Evolutionary conservation across 53 echinoderm and acorn worm genomes (phyloP), one percentile per base, ranked within the genome.

Genomic region (Arbacia lixula): DNA sequence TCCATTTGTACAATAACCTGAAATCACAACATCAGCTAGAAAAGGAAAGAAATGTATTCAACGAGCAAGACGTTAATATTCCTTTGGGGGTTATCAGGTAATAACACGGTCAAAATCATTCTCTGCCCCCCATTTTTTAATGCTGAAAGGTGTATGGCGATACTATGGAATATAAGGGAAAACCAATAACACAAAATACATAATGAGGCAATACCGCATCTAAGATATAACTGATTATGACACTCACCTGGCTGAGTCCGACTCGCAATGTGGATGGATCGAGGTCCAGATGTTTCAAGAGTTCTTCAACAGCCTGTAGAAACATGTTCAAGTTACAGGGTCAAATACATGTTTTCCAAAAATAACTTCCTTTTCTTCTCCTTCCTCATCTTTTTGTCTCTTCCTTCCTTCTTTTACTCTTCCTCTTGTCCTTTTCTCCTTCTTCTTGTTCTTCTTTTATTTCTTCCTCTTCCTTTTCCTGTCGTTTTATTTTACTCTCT

Each of bases 171-270:
- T n/a, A n/a, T n/a, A n/a, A n/a, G n/a, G n/a, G n/a, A n/a, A n/a
- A n/a, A n/a, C n/a, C n/a, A n/a, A n/a, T n/a, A n/a, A n/a, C n/a
- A n/a, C n/a, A n/a, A n/a, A n/a, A n/a, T n/a, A n/a, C n/a, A n/a
- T n/a, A n/a, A n/a, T n/a, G n/a, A n/a, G n/a, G n/a, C n/a, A n/a
- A n/a, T n/a, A n/a, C n/a, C n/a, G n/a, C n/a, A n/a, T n/a, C n/a
- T n/a, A n/a, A n/a, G n/a, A n/a, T n/a, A n/a, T n/a, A n/a, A n/a
- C 22, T 33, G 5, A 36, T 36, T 32, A 3, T 17, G 14, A 28
- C 2, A 11, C 92, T 94, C 68, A 98, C 98, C 94, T 94, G 94
- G 49, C 98, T 98, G 1, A 98, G 90, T 42, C 98, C 98, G 27
- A 98, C 62, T 66, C 91, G 88, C 76, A 85, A 94, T 31, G 88